phyloP scores from a whole-genome alignment of 2,113 vertebrate genomes.

The Hystrix brachyura region DNA sequence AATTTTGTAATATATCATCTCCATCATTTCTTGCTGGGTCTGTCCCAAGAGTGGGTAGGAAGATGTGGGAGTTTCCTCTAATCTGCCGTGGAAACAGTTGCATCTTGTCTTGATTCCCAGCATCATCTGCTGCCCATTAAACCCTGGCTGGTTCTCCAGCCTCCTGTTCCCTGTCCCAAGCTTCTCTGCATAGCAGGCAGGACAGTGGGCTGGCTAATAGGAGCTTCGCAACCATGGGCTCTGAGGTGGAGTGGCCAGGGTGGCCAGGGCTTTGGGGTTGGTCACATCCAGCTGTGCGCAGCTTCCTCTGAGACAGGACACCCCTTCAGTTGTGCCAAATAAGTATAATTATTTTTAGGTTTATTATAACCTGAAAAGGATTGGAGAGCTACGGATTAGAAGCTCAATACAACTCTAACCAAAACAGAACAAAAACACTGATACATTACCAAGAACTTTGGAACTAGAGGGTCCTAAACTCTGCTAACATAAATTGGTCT shows the following conservation, averaged over 20 bases:
- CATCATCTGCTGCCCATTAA: conserved; percentile 39
- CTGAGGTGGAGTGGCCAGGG: neutral
- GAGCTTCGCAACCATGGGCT: neutral
- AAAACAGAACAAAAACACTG: neutral
- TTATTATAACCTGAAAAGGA: neutral
- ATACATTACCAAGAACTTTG: conserved; percentile 23
- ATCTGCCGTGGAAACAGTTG: conserved; percentile 4
- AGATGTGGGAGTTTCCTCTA: conserved; percentile 29
- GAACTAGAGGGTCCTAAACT: neutral
- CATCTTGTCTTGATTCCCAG: conserved; percentile 5
- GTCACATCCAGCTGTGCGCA: neutral
- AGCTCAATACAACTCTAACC: neutral
- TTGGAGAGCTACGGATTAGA: neutral
- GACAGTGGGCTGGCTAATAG: neutral
- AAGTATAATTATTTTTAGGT: neutral
- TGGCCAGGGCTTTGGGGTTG: neutral
- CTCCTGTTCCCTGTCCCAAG: conserved; percentile 8
- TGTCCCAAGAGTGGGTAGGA: neutral
- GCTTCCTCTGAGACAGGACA: neutral
- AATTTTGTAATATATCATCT: neutral
- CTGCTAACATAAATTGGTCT: neutral
- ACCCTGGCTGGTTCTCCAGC: neutral
- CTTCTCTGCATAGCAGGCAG: neutral
- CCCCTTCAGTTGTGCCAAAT: neutral
- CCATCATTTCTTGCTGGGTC: conserved; percentile 29